phyloP scores from a whole-genome alignment of 2,888 invertebrate genomes.

The Ametastegia equiseti region DNA sequence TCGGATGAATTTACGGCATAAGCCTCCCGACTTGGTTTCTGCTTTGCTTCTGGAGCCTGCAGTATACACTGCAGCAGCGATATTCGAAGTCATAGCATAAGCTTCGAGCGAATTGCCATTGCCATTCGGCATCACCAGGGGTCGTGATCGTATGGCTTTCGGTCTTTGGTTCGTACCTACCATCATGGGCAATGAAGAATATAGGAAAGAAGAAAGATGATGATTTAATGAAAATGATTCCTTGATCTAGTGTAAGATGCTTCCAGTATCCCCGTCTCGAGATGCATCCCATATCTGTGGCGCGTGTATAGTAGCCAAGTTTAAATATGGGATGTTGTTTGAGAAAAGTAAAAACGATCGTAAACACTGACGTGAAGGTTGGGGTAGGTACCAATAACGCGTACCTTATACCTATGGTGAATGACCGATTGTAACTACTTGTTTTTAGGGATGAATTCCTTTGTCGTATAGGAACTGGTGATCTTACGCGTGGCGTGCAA shows the following conservation, averaged over 20 bases:
- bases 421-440: slow-evolving; percentile 20
- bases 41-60: neutral
- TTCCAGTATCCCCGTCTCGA: neutral
- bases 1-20: slow-evolving; percentile 43
- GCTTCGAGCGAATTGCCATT: neutral
- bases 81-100: too few relatives aligned
- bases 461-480: neutral
- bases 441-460: slow-evolving; percentile 28
- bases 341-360: slow-evolving; percentile 20
- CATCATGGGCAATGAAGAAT: neutral
- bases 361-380: neutral
- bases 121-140: neutral
- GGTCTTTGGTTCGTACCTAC: too few relatives aligned
- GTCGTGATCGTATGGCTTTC: neutral
- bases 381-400: neutral
- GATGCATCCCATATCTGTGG: neutral
- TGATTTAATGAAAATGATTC: too few relatives aligned
- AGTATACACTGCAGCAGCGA: neutral
- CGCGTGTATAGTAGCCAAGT: neutral
- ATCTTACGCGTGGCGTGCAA: slow-evolving; percentile 23
- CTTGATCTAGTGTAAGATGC: too few relatives aligned
- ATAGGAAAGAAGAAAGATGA: neutral
- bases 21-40: neutral
- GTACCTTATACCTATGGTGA: neutral
- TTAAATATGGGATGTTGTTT: neutral